Evolutionary conservation across 2,797 vertebrate species (phyloP), one percentile per base, ranked within the genome.

Genomic region (Taenioides sp.): DNA sequence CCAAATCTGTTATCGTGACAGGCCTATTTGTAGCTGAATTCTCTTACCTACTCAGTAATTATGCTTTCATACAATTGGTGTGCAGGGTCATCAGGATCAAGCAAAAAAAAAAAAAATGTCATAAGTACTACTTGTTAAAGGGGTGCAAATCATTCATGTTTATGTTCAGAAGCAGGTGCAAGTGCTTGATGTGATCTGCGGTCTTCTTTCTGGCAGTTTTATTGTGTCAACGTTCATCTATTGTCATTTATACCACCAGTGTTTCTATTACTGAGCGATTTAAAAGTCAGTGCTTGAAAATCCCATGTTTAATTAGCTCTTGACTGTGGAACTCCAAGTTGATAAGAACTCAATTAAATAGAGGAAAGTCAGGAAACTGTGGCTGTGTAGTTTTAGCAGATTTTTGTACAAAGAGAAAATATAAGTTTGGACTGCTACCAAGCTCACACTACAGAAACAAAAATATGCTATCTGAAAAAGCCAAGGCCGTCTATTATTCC

Each of bases 261-360:
- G 50, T 50, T 18, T 34, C 17, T 28, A 52, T 50, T 34, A 50
- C 7, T 66, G 7, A 28, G 23, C 52, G 22, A 22, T 52, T 18
- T 49, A 28, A 65, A 64, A 49, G 40, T 17, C 23, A 11, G 20
- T 40, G 61, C 20, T 49, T 20, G 25, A 28, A 50, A 18, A 50
- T 27, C 43, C 43, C 64, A 52, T 66, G 47, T 66, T 34, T 66
- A 66, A 66, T 66, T 50, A 52, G 64, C 47, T 66, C 43, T 66
- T 52, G 64, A 65, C 63, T 49, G 63, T 50, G 25, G 31, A 66
- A 66, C 64, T 50, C 47, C 17, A 49, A 47, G 16, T 17, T 50
- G 43, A 66, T 66, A 66, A 66, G 64, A 16, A 50, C 64, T 66
- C 43, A 66, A 66, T 66, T 50, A 52, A 66, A 66, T 25, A 50